phyloP scores from a whole-genome alignment of 2,797 vertebrate species.

The Bucorvus abyssinicus region DNA sequence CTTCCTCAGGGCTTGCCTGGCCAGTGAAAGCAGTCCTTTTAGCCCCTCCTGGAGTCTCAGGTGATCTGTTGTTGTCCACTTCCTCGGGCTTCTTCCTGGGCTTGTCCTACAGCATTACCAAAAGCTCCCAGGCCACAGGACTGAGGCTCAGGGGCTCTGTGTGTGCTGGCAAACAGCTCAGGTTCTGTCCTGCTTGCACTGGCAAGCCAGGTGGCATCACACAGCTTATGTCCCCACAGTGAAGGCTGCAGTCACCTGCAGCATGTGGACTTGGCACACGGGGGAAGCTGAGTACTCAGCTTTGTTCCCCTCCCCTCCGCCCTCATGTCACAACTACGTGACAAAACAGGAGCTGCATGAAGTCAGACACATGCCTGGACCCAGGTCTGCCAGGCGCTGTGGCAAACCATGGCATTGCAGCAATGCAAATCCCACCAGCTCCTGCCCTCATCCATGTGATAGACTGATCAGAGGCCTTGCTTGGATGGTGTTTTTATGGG shows the following conservation, averaged over 20 bases:
- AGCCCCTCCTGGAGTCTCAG: background rate
- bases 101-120: background rate
- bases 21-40: background rate
- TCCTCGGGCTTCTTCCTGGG: background rate
- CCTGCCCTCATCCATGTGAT: background rate
- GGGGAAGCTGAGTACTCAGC: rapidly evolving
- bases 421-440: background rate
- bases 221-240: background rate
- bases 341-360: background rate
- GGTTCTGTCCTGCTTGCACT: background rate
- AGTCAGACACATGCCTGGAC: background rate
- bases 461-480: background rate
- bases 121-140: background rate
- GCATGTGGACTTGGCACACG: background rate
- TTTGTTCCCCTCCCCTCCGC: background rate
- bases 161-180: background rate
- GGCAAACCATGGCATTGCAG: background rate
- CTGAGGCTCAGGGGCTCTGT: background rate
- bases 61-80: background rate
- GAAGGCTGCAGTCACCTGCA: background rate
- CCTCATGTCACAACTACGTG: background rate
- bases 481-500: background rate
- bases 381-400: background rate
- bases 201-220: background rate
- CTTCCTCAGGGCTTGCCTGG: background rate